phyloP scores from a whole-genome alignment of 2,797 vertebrate genomes.

The Rhabdophis nuchalis region DNA sequence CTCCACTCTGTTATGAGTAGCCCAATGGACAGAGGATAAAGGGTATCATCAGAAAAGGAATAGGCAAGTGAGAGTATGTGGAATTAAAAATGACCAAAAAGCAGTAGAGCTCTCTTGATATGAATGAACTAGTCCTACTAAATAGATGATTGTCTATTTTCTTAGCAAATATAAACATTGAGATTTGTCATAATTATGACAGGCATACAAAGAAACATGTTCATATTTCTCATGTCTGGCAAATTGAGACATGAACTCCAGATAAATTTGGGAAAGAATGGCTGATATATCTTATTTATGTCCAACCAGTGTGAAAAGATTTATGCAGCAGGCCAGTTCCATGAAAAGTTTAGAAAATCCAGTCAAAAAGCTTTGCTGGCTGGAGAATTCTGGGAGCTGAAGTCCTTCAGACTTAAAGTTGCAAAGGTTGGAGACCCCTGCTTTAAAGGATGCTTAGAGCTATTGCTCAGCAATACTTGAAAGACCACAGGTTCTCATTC shows the following conservation, averaged over 20 bases:
- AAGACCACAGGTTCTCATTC: neutral
- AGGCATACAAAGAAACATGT: neutral
- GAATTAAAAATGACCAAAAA: neutral
- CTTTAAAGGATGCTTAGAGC: neutral
- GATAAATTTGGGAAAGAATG: neutral
- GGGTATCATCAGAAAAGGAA: neutral
- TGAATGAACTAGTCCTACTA: neutral
- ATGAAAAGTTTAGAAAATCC: neutral
- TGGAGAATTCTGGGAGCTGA: too few species aligned
- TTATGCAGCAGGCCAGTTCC: neutral
- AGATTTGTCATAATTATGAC: neutral
- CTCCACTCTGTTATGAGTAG: neutral
- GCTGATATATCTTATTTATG: neutral
- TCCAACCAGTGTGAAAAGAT: neutral
- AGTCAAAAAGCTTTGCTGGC: neutral
- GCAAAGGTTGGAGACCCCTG: too few species aligned
- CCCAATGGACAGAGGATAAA: neutral
- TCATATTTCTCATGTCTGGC: neutral
- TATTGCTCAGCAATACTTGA: neutral
- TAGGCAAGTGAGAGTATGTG: neutral
- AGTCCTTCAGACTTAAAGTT: too few species aligned
- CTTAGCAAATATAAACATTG: neutral
- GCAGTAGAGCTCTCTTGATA: neutral
- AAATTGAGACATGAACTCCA: neutral
- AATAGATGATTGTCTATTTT: neutral